Base-by-base conservation (phyloP, 1,140 invertebrate species). In the Adoxophyes honmai region DNA sequence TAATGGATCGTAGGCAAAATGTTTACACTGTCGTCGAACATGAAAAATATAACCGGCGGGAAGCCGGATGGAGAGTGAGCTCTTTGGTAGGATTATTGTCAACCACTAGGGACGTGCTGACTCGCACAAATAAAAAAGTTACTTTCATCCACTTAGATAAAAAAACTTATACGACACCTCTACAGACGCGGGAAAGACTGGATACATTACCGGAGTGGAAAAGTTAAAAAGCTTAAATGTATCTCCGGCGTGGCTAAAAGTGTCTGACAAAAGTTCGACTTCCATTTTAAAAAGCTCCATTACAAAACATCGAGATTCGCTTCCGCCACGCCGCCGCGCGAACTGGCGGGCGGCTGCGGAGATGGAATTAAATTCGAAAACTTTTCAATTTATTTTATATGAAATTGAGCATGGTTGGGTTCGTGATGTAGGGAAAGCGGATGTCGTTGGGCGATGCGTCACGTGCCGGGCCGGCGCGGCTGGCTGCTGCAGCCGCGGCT, bases 161-260 rank as follows among this genome's bases (percentile, higher is more conserved):
- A 80, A 71, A 78, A 81, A 78, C 73, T 81, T 76, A 81, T 70
- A 67, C 72, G 74, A 77, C 78, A 85, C 79, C 77, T 83, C 62
- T 65, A 70, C 62, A 69, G 72, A 81, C 69, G 73, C 73, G 78
- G 65, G 71, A 81, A 76, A 79, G 75, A 78, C 75, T 76, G 73
- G 79, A 86, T 88, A 88, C 82, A 88, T 88, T 88, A 88, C 82
- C 73, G 78, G 82, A 87, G 82, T 86, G 82, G 86, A 87, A 88
- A 88, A 88, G 86, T 88, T 88, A 87, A 88, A 88, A 88, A 88
- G 86, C 86, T 87, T 88, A 88, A 88, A 88, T 88, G 86, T 88
- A 88, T 88, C 84, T 81, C 81, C 73, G 79, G 75, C 78, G 75
- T 77, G 82, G 84, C 86, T 87, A 86, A 87, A 88, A 88, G 86